Percentiles rank a stretch among this genome's conserved stretches.
These are phyloP conservation scores for Anabas testudineus DNA, from an alignment of 2,797 vertebrate genomes.

Conservation along the genomic window DNA sequence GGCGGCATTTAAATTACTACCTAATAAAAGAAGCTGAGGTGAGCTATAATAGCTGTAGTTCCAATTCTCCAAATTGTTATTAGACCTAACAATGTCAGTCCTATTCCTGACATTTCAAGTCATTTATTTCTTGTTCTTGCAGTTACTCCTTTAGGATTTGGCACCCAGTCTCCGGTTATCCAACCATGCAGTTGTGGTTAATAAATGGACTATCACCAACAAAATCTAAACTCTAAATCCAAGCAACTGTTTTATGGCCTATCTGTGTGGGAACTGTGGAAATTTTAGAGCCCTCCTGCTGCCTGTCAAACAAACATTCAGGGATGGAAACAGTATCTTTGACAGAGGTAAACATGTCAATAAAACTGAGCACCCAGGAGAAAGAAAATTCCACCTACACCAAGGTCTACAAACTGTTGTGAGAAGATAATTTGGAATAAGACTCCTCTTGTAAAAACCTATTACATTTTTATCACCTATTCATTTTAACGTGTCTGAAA, in stretches of 20 bases:
- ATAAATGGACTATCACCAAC: background rate
- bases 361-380: slow-evolving; percentile 48
- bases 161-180: background rate
- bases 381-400: slow-evolving; percentile 33
- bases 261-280: slow-evolving; percentile 19
- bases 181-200: background rate
- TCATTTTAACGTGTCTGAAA: slow-evolving; percentile 36
- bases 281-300: slow-evolving; percentile 32
- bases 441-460: slow-evolving; percentile 25
- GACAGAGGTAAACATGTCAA: slow-evolving; percentile 71
- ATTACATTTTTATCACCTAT: slow-evolving; percentile 56
- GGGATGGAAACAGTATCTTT: slow-evolving; percentile 41
- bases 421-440: slow-evolving; percentile 32
- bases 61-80: slow-evolving; percentile 12
- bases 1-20: slow-evolving; percentile 38
- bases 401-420: slow-evolving; percentile 25
- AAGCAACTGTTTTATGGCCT: slow-evolving; percentile 20
- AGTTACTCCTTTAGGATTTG: slow-evolving; percentile 10
- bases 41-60: slow-evolving; percentile 7
- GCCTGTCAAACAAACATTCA: slow-evolving; percentile 53
- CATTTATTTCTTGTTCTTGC: background rate
- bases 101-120: background rate
- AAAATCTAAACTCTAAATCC: slow-evolving; percentile 21
- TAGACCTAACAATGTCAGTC: background rate
- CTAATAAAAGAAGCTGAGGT: slow-evolving; percentile 21